Evolutionary conservation across 2,797 vertebrate genomes (phyloP).

Genomic region (Okamejei kenojei): DNA sequence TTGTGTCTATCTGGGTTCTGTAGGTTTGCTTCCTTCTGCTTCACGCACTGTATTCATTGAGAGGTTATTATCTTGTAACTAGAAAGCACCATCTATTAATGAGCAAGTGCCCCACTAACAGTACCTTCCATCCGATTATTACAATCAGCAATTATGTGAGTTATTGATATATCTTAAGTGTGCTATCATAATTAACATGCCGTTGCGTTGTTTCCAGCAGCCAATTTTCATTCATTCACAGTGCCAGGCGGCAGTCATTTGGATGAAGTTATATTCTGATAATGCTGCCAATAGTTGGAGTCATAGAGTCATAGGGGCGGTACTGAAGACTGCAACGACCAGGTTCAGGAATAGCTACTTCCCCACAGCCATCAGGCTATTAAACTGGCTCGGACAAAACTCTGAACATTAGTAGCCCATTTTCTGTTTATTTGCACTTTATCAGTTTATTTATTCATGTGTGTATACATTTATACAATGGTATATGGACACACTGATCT

Average conservation of each 20-base stretch:
- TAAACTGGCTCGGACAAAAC: no score
- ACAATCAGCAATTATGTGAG: not conserved
- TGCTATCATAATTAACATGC: conserved; percentile 26
- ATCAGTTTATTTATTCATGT: no score
- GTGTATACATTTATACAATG: no score
- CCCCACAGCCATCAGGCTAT: no score
- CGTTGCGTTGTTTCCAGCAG: not conserved
- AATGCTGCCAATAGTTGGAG: not conserved
- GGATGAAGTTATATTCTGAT: not conserved
- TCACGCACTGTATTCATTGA: not conserved
- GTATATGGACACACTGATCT: no score
- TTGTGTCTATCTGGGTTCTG: not conserved
- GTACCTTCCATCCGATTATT: not conserved
- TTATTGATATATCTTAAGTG: conserved; percentile 30
- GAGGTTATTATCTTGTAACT: conserved; percentile 33
- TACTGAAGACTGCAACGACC: no score
- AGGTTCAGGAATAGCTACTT: no score
- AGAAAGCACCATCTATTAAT: conserved; percentile 28
- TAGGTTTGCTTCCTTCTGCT: not conserved
- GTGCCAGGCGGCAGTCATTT: not conserved
- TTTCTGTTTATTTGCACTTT: no score
- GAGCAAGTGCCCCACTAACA: conserved; percentile 18
- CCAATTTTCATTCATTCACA: not conserved
- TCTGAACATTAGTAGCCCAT: no score
- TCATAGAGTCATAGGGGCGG: not conserved